A percentile compares a stretch with the other conserved stretches of the same genome.
Conservation (phyloP, 2,888 invertebrate genomes). For the Spodoptera exigua region DNA sequence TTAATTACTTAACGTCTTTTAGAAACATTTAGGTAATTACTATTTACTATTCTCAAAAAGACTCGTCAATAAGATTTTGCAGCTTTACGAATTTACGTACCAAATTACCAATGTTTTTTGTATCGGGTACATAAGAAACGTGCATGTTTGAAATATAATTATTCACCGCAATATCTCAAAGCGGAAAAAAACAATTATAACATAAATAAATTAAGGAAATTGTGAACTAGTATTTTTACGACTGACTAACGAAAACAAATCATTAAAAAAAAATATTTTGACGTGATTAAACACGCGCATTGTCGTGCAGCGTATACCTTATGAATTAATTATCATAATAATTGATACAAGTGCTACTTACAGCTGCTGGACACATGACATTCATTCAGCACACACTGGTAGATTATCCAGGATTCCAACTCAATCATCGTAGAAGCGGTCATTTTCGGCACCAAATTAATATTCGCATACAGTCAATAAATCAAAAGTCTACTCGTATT, state of each 20-base stretch:
- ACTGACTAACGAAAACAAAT: conserved; percentile 9
- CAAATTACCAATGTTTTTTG: too few relatives aligned
- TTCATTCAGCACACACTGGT: conserved; percentile 91
- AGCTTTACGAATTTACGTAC: too few relatives aligned
- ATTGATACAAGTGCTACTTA: conserved; percentile 80
- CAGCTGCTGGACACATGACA: conserved; percentile 91
- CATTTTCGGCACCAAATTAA: conserved; percentile 75
- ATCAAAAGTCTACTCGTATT: conserved; percentile 58
- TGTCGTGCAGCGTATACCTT: conserved; percentile 22
- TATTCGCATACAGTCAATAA: conserved; percentile 67
- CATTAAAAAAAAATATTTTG: conserved; percentile 24
- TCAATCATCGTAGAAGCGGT: conserved; percentile 90
- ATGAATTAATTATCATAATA: conserved; percentile 40
- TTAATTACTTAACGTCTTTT: too few relatives aligned
- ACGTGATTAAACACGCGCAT: conserved; percentile 26
- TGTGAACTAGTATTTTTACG: background rate
- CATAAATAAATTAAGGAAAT: conserved; percentile 34
- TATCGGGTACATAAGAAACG: too few relatives aligned
- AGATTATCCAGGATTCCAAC: conserved; percentile 92
- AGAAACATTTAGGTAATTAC: too few relatives aligned
- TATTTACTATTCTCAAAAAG: too few relatives aligned
- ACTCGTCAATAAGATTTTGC: too few relatives aligned
- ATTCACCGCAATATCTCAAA: background rate
- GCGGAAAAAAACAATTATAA: conserved; percentile 12
- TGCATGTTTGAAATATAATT: background rate